Conservation (phyloP, 2,888 invertebrate species). For the Ferrisia virgata region DNA sequence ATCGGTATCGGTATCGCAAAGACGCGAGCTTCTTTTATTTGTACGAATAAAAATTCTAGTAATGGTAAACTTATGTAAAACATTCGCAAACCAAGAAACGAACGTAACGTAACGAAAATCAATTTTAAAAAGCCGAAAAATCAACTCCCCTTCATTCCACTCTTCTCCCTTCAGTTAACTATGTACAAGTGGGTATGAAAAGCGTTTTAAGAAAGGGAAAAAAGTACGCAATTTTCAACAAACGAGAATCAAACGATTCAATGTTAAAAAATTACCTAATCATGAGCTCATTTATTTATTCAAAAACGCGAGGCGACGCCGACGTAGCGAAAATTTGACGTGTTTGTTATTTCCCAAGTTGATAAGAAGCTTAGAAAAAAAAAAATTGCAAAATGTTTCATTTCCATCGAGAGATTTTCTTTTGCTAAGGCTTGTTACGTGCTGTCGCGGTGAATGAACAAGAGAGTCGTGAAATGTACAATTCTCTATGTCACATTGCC, state of each 20-base stretch:
- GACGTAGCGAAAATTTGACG: conserved; percentile 12
- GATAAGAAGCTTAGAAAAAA: conserved; percentile 7
- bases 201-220: background rate
- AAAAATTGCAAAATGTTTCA: background rate
- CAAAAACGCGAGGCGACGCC: too few relatives aligned
- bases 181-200: background rate
- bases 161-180: too few relatives aligned
- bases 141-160: too few relatives aligned
- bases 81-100: background rate
- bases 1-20: background rate
- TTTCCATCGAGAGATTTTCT: background rate
- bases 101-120: background rate
- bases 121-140: conserved; percentile 9
- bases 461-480: background rate
- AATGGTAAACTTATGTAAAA: background rate
- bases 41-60: background rate
- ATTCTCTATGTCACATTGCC: too few relatives aligned
- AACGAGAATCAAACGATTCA: conserved; percentile 13
- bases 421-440: too few relatives aligned
- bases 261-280: conserved; percentile 26
- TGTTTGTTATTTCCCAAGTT: conserved; percentile 13
- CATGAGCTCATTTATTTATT: conserved; percentile 24
- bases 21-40: background rate
- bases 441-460: background rate
- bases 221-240: conserved; percentile 1